Percentiles rank a stretch among this genome's conserved stretches.
Conservation (phyloP, 2,113 vertebrate species). For the Calonectris borealis region DNA sequence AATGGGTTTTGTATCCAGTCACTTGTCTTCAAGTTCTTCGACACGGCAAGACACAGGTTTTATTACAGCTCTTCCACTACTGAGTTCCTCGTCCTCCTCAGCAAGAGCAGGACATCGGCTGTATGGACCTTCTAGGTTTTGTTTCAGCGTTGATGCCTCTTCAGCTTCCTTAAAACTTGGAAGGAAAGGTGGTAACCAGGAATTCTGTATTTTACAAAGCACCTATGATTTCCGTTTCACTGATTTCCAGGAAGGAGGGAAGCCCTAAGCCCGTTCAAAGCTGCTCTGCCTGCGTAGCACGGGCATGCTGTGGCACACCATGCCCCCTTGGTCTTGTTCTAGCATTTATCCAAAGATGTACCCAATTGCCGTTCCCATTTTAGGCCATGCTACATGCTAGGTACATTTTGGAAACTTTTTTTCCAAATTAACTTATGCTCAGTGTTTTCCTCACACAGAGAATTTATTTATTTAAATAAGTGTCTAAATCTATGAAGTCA, state of each 20-base stretch:
- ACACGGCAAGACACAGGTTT: no score
- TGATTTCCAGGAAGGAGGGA: neutral
- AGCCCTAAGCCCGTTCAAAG: neutral
- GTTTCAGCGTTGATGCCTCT: neutral
- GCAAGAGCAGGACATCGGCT: neutral
- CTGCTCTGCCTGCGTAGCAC: neutral
- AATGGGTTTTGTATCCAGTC: neutral
- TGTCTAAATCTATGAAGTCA: neutral
- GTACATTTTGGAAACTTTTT: neutral
- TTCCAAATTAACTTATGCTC: neutral
- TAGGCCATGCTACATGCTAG: neutral
- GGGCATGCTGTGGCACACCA: accelerated
- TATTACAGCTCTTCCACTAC: neutral
- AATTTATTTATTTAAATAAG: neutral
- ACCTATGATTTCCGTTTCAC: neutral
- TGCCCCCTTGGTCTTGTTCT: neutral
- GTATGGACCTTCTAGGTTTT: neutral
- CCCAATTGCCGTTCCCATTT: neutral
- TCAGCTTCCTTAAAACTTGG: neutral
- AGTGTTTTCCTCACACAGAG: neutral
- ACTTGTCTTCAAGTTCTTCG: neutral
- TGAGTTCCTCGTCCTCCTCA: neutral
- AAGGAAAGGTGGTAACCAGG: neutral
- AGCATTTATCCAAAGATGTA: neutral
- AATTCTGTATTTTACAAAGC: neutral